Evolutionary conservation across 2,888 invertebrate genomes (phyloP).

Genomic region (Drosophila tripunctata): DNA sequence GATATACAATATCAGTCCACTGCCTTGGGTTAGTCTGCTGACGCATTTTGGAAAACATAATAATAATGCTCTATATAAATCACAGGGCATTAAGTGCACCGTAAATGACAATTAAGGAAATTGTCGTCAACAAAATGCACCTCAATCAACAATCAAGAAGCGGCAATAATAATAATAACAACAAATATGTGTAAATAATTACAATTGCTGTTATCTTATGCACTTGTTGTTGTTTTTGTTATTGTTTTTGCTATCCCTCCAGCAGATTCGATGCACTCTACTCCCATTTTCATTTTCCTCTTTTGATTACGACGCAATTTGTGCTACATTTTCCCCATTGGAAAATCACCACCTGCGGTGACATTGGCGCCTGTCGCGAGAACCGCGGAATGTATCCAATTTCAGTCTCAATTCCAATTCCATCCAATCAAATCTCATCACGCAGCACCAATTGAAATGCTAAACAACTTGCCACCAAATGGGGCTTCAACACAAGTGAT

Average conservation of each 20-base stretch:
- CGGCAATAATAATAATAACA: constrained; percentile 17
- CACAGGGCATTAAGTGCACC: constrained; percentile 54
- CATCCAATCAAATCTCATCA: constrained; percentile 47
- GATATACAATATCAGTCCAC: constrained; percentile 43
- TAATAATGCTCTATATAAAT: constrained; percentile 49
- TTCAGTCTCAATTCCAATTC: constrained; percentile 48
- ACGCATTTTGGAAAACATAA: constrained; percentile 48
- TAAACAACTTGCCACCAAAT: constrained; percentile 20
- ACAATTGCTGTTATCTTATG: constrained; percentile 48
- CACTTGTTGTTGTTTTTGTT: constrained; percentile 10
- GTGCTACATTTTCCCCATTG: constrained; percentile 32
- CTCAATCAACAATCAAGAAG: constrained; percentile 27
- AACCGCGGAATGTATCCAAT: constrained; percentile 47
- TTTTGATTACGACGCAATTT: constrained; percentile 55
- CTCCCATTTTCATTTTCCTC: background rate
- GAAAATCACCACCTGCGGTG: constrained; percentile 56
- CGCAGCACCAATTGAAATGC: constrained; percentile 39
- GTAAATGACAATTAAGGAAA: constrained; percentile 43
- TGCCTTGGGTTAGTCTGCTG: constrained; percentile 29
- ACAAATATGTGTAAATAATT: constrained; percentile 24
- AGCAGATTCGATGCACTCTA: background rate
- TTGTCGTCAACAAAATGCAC: constrained; percentile 44
- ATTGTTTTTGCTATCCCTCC: constrained; percentile 15
- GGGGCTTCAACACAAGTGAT: background rate
- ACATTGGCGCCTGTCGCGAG: constrained; percentile 45